phyloP scores from a whole-genome alignment of 2,113 vertebrate genomes.

The Nothobranchius furzeri region DNA sequence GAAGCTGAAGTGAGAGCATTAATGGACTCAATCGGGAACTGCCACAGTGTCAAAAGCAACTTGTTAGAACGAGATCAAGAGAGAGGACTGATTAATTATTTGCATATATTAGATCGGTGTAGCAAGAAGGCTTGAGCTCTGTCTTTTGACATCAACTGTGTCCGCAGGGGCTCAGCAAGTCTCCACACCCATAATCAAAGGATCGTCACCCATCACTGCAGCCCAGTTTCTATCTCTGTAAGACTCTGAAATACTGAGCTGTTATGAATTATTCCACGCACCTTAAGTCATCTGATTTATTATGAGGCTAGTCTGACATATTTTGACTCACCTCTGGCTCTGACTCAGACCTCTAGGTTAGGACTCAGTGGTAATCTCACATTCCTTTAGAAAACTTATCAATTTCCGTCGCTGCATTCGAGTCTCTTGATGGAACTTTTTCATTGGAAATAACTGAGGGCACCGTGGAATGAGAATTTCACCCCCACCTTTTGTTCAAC shows the following conservation, averaged over 20 bases:
- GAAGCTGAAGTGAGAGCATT: conserved; percentile 50
- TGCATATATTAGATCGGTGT: conserved; percentile 61
- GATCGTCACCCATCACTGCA: conserved; percentile 23
- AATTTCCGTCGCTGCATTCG: conserved; percentile 29
- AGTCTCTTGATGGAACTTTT: conserved; percentile 25
- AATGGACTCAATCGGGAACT: conserved; percentile 67
- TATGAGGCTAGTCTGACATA: conserved; percentile 29
- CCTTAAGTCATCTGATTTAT: conserved; percentile 31
- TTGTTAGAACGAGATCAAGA: conserved; percentile 61
- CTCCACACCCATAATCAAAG: conserved; percentile 10
- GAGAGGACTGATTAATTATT: conserved; percentile 56
- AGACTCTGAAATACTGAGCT: background rate
- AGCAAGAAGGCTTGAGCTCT: conserved; percentile 25
- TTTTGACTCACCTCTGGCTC: conserved; percentile 14
- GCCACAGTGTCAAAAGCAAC: conserved; percentile 65
- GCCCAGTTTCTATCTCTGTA: conserved; percentile 12
- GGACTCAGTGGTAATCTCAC: conserved; percentile 25
- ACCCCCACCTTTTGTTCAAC: conserved; percentile 38
- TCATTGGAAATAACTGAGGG: conserved; percentile 8
- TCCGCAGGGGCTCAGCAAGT: conserved; percentile 22
- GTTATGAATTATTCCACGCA: conserved; percentile 10
- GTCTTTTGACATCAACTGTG: conserved; percentile 42
- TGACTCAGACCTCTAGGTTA: conserved; percentile 21
- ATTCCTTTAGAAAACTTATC: conserved; percentile 38
- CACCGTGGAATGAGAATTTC: conserved; percentile 19